Percentiles rank a stretch among this genome's conserved stretches.
Conservation (phyloP, 2,888 invertebrate species). For the Hypercompe scribonia region DNA sequence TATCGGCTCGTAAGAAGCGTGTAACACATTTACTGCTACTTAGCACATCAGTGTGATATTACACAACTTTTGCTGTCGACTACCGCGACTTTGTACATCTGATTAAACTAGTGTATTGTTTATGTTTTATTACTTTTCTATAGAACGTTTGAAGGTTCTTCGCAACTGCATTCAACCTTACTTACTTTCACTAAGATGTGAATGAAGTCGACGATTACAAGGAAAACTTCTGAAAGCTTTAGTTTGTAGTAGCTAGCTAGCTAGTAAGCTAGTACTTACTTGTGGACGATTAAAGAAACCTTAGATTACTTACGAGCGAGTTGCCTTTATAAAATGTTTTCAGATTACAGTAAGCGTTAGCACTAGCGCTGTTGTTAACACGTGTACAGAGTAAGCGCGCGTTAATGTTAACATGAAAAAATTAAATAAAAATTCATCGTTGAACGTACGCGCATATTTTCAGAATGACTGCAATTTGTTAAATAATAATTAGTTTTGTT, state of each 20-base stretch:
- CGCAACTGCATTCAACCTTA: conserved; percentile 7
- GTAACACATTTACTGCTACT: conserved; percentile 62
- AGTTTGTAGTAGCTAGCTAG: not conserved
- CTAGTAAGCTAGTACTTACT: not conserved
- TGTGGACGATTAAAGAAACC: not conserved
- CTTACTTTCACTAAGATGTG: conserved; percentile 9
- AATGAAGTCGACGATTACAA: not conserved
- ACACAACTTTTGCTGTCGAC: conserved; percentile 68
- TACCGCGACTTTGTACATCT: conserved; percentile 52
- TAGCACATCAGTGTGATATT: conserved; percentile 78
- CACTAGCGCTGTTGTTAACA: not conserved
- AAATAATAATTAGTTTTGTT: not conserved
- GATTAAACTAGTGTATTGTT: conserved; percentile 45
- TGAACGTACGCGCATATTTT: not conserved
- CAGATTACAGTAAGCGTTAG: not conserved
- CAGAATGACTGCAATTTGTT: not conserved
- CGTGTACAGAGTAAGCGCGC: not conserved
- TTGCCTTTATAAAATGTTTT: not conserved
- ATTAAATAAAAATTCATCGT: not conserved
- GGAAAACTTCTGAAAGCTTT: not conserved
- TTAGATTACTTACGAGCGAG: not conserved
- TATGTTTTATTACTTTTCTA: conserved; percentile 29
- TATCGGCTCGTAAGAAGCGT: conserved; percentile 53
- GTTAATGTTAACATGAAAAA: not conserved
- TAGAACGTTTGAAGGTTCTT: conserved; percentile 21